Evolutionary conservation across 2,797 vertebrate genomes (phyloP).

Genomic region (Bufotes viridis): DNA sequence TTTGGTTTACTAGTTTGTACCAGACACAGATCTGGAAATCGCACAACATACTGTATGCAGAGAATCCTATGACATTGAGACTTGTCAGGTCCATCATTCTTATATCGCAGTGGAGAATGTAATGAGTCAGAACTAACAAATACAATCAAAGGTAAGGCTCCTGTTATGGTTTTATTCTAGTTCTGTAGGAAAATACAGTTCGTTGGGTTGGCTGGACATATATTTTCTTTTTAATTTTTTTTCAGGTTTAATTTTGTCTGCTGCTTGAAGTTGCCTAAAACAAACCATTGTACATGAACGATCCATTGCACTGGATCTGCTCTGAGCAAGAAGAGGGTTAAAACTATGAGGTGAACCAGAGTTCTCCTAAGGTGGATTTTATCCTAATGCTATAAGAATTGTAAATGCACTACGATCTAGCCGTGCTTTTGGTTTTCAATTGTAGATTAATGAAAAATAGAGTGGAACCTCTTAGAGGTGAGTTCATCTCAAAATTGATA

Average conservation of each 20-base stretch:
- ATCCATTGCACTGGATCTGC: background rate
- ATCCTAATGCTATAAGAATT: background rate
- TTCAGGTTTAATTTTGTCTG: background rate
- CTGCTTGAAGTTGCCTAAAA: too few species aligned
- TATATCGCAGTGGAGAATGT: background rate
- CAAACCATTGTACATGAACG: background rate
- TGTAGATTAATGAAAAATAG: too few species aligned
- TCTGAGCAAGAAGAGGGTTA: background rate
- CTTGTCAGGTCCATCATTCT: background rate
- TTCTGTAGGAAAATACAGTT: background rate
- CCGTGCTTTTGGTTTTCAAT: too few species aligned
- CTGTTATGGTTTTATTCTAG: background rate
- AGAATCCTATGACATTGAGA: conserved; percentile 10
- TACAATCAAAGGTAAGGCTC: background rate
- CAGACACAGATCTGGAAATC: conserved; percentile 20
- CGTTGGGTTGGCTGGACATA: background rate
- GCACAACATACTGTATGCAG: background rate
- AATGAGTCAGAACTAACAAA: background rate
- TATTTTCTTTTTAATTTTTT: background rate
- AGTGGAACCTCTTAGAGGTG: too few species aligned
- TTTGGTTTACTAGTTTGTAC: conserved; percentile 25
- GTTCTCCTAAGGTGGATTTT: background rate
- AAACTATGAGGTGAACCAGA: background rate
- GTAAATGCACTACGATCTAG: too few species aligned
- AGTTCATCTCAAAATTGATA: too few species aligned